Evolutionary conservation across 2,113 vertebrate genomes (phyloP), one percentile per base, ranked within the genome.

Genomic region (Rana temporaria): DNA sequence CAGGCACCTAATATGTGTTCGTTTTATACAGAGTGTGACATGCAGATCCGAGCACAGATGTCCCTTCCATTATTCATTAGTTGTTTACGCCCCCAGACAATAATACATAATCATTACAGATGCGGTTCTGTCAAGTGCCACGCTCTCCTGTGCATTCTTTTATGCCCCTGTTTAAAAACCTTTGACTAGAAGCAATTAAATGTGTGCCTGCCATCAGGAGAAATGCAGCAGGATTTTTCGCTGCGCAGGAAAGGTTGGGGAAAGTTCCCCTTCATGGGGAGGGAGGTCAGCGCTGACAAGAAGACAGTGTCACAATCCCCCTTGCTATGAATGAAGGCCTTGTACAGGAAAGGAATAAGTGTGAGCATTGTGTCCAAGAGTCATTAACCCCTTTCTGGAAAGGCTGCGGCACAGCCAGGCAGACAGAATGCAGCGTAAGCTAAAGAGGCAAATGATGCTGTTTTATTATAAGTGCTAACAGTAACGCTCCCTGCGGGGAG

Each of bases 311-410:
- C 79, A 74, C 34, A 75, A 32, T 22, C 64, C 62, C n/a, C 57
- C 71, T 30, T 30, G 65, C 52, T 30, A n/a, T 83, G 81, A 83
- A 83, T 66, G 81, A 57, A 76, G 68, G 81, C 64, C 72, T 83
- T 83, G 72, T 83, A 42, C 19, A 24, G 52, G 16, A 14, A 14
- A 32, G 67, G 72, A 83, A 75, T 83, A 76, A 76, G 72, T 76
- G 71, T 76, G 32, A 73, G 60, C 79, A 64, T 73, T 82, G 69
- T 82, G 60, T 55, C 26, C 70, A 57, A 30, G 24, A 65, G 34
- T 42, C 71, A 67, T 83, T 83, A 83, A 83, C 68, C 81, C 71
- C 7, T 57, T 66, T 76, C 19, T 42, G 63, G 70, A 73, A 38
- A 20, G 42, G 19, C 16, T 53, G 16, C 64, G 24, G 64, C 42